Conservation (phyloP, 2,888 invertebrate genomes). For the Drosophila buzzatii region DNA sequence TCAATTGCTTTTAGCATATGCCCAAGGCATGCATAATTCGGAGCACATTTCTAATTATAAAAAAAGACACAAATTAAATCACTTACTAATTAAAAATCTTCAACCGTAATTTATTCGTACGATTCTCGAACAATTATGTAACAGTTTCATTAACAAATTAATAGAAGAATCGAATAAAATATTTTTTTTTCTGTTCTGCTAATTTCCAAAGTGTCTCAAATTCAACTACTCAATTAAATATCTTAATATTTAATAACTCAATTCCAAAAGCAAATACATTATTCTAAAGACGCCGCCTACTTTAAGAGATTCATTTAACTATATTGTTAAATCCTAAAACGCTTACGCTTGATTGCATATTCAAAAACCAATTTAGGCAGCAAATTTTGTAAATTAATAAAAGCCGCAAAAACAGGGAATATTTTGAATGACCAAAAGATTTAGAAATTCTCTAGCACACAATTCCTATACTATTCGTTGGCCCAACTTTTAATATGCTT, state of each 20-base stretch:
- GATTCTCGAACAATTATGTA: neutral
- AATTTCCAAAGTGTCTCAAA: neutral
- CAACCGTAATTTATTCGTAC: neutral
- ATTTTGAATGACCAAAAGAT: slow-evolving; percentile 18
- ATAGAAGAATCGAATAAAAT: neutral
- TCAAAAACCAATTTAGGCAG: slow-evolving; percentile 1
- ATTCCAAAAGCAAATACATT: neutral
- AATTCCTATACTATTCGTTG: neutral
- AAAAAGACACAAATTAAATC: neutral
- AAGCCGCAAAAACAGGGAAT: slow-evolving; percentile 11
- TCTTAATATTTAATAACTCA: neutral
- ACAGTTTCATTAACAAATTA: neutral
- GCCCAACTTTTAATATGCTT: slow-evolving; percentile 15
- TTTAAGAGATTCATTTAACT: neutral
- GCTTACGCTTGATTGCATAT: slow-evolving; percentile 8
- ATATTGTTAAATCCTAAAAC: neutral
- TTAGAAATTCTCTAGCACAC: neutral
- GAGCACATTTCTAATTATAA: neutral
- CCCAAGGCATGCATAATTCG: neutral
- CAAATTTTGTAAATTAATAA: neutral
- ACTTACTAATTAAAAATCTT: neutral
- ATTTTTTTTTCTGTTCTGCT: too few species aligned
- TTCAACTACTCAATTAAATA: neutral
- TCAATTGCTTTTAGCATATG: neutral
- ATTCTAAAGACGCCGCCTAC: slow-evolving; percentile 2